These are phyloP conservation scores for Phorcus lineatus DNA, from an alignment of 2,888 invertebrate genomes.

Conservation along the genomic window DNA sequence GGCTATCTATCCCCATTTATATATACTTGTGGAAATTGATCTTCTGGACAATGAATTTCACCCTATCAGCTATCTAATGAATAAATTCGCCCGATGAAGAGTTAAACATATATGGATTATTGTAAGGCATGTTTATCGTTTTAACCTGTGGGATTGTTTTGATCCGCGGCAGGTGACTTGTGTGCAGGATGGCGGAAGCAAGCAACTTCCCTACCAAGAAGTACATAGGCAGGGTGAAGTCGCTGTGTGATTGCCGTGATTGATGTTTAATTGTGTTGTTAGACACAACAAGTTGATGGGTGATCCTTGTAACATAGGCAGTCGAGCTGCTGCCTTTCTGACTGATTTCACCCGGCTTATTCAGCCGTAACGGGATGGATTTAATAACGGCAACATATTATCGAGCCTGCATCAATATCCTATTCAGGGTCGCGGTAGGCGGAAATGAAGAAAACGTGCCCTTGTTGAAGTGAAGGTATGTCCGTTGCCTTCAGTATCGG, in stretches of 20 bases:
- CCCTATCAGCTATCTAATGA: no score
- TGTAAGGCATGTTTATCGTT: no score
- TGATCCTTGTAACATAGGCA: neutral
- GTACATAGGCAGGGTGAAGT: neutral
- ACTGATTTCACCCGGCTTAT: neutral
- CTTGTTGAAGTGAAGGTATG: neutral
- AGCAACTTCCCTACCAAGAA: neutral
- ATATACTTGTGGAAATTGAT: no score
- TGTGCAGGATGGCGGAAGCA: neutral
- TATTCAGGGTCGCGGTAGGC: neutral
- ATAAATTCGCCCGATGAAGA: no score
- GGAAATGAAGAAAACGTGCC: neutral
- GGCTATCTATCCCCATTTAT: no score
- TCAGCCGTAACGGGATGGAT: neutral
- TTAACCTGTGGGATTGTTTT: neutral
- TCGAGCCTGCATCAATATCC: conserved; percentile 1
- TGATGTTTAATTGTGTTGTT: conserved; percentile 1
- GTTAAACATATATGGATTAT: no score
- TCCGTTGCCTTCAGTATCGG: no score
- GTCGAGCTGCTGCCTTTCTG: neutral
- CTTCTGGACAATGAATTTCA: no score
- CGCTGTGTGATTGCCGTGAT: neutral
- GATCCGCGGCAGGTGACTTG: neutral
- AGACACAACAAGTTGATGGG: neutral
- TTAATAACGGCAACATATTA: neutral